Evolutionary conservation across 2,888 invertebrate genomes (phyloP), one percentile per base, ranked within the genome.

Genomic region (Meloe dianella): DNA sequence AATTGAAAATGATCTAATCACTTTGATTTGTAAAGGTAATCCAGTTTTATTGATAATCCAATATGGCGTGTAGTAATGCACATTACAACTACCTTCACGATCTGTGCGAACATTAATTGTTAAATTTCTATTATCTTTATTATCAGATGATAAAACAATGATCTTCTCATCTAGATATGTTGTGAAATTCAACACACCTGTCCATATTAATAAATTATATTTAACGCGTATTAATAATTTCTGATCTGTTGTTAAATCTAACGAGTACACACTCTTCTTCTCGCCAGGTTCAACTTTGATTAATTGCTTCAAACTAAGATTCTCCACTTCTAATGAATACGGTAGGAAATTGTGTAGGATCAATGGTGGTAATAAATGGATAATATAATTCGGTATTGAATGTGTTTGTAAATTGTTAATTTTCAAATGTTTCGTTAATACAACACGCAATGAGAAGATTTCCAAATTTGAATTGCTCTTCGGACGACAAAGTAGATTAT

Each of bases 1-100:
- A 63, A n/a, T n/a, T n/a, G n/a, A n/a, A n/a, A n/a, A n/a, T n/a
- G n/a, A 30, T 29, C 54, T 63, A 73, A n/a, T n/a, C 14, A 54
- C 94, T 87, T 92, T 91, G 72, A 94, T 87, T 81, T 92, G 91
- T 71, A 96, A 82, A 3, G 95, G 94, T 69, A 96, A 84, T 14
- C 93, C 93, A 4, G 94, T 92, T 84, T 94, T 94, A 84, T 96
- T 96, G 71, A 96, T 90, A 77, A 96, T 87, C 95, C 96, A 96
- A 82, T 92, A 95, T 17, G 93, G 93, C 1, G 93, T 90, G 80
- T 92, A 91, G 77, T 94, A 85, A 77, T 87, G 87, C 63, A 94
- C 82, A 70, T 90, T 88, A 83, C 90, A 88, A 74, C 88, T 87
- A 61, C 88, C 87, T 41, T 86, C 86, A 61, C 89, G 85, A 66